phyloP scores from a whole-genome alignment of 2,888 invertebrate species.

The Strigamia transsilvanica region DNA sequence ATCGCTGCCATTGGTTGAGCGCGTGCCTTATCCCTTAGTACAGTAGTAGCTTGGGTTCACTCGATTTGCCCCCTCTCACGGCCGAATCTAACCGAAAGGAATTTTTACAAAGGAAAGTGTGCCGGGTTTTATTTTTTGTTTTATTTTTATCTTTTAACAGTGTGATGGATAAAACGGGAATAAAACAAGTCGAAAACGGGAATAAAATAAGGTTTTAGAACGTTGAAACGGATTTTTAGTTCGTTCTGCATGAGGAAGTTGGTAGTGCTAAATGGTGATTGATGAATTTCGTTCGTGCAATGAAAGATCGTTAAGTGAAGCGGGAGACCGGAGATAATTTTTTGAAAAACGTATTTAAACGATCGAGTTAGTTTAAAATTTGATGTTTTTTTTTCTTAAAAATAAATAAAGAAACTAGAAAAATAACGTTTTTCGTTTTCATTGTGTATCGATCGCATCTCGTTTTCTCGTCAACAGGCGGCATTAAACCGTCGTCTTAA shows the following conservation, averaged over 20 bases:
- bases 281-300: neutral
- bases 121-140: neutral
- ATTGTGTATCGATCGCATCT: neutral
- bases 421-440: neutral
- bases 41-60: slow-evolving; percentile 1
- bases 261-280: slow-evolving; percentile 2
- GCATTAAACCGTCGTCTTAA: neutral
- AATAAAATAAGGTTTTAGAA: too few relatives aligned
- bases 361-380: neutral
- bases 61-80: slow-evolving; percentile 22
- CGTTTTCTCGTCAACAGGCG: neutral
- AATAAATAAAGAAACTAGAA: neutral
- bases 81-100: neutral
- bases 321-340: too few relatives aligned
- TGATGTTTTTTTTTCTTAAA: too few relatives aligned
- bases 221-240: too few relatives aligned
- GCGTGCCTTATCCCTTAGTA: slow-evolving; percentile 14
- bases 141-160: neutral
- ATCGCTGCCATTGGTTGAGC: slow-evolving; percentile 36
- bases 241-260: too few relatives aligned
- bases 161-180: neutral
- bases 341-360: too few relatives aligned
- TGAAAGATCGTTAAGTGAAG: too few relatives aligned
- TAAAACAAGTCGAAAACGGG: neutral
- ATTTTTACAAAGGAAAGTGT: neutral